These are phyloP conservation scores for Panurus biarmicus DNA, from an alignment of 2,113 vertebrate genomes.

Conservation along the genomic window DNA sequence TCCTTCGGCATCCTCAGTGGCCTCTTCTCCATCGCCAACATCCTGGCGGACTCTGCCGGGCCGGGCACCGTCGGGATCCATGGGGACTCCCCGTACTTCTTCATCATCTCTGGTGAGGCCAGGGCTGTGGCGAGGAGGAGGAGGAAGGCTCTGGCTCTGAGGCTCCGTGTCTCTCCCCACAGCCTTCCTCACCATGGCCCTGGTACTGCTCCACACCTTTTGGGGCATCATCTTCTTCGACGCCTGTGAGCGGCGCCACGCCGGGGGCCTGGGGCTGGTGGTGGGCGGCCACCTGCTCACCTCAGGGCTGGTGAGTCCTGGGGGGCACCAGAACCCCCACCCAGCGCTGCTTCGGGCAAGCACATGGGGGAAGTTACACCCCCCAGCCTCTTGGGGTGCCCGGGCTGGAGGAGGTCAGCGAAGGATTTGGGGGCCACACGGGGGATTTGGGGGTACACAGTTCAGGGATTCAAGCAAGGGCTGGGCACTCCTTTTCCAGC, in stretches of 20 bases:
- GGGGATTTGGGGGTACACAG: too few relatives aligned
- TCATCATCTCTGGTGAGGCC: conserved; percentile 74
- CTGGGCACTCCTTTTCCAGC: too few relatives aligned
- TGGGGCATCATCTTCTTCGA: conserved; percentile 80
- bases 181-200: conserved; percentile 76
- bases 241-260: conserved; percentile 66
- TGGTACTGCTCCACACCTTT: conserved; percentile 75
- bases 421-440: not conserved
- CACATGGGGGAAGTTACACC: not conserved
- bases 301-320: conserved; percentile 73
- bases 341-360: not conserved
- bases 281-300: conserved; percentile 69
- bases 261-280: conserved; percentile 65
- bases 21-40: conserved; percentile 70
- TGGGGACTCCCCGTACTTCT: conserved; percentile 75
- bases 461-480: not conserved
- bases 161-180: not conserved
- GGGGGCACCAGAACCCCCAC: not conserved
- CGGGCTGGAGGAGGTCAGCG: not conserved
- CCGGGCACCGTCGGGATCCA: conserved; percentile 76
- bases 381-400: not conserved
- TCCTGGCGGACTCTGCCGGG: conserved; percentile 70
- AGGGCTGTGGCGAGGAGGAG: accelerated
- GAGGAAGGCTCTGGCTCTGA: not conserved
- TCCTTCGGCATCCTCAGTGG: conserved; percentile 77